Percentiles rank a stretch among this genome's conserved stretches.
These are phyloP conservation scores for Cepaea hortensis DNA, from an alignment of 2,888 invertebrate species.

Conservation along the genomic window DNA sequence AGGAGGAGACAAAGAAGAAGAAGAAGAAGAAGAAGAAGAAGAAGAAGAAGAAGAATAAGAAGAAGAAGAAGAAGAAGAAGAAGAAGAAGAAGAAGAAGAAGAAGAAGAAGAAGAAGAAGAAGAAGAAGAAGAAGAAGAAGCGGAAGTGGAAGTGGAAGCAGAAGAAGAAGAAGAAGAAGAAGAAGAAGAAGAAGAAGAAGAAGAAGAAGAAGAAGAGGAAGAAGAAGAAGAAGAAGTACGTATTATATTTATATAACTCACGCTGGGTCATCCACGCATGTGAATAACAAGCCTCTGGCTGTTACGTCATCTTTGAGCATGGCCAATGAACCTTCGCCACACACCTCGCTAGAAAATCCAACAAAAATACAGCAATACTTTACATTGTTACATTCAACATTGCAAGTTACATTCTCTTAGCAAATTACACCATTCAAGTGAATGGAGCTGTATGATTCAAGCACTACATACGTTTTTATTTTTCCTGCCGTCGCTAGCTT, in stretches of 20 bases:
- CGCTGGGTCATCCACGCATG: slow-evolving; percentile 54
- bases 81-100: no score
- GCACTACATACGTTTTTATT: no score
- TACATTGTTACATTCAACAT: neutral
- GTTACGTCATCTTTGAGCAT: slow-evolving; percentile 45
- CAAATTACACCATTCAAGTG: no score
- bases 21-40: no score
- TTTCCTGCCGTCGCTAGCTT: no score
- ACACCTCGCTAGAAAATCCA: slow-evolving; percentile 49
- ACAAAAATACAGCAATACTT: neutral
- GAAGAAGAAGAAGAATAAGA: no score
- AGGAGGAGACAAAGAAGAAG: no score
- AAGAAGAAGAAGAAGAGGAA: neutral
- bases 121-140: no score
- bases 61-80: no score
- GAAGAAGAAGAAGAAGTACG: neutral
- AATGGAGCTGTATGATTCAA: no score
- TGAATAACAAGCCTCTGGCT: slow-evolving; percentile 45
- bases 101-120: no score
- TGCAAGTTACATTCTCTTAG: neutral
- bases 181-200: neutral
- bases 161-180: neutral
- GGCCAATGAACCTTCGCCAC: slow-evolving; percentile 48
- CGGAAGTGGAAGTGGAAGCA: neutral
- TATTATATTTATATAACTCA: slow-evolving; percentile 38